Evolutionary conservation across 2,113 vertebrate genomes (phyloP).

Genomic region (Oreotrochilus melanogaster): DNA sequence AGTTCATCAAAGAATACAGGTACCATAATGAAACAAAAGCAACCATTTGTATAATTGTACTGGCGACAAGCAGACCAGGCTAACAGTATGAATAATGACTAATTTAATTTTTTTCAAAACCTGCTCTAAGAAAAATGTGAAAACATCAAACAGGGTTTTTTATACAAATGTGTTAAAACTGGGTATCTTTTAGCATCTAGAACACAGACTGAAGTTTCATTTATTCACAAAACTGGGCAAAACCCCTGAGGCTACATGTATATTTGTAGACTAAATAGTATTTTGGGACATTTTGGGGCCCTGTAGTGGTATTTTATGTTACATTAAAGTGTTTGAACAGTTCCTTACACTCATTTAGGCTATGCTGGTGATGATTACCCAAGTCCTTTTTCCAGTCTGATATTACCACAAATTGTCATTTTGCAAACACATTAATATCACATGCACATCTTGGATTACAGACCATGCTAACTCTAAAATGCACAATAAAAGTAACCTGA

Average conservation of each 20-base stretch:
- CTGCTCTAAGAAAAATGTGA: background rate
- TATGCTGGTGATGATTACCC: fast-evolving
- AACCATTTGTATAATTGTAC: background rate
- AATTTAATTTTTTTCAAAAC: background rate
- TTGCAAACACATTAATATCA: background rate
- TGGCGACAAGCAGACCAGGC: background rate
- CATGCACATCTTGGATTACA: background rate
- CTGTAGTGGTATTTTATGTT: background rate
- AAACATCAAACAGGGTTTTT: background rate
- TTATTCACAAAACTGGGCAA: background rate
- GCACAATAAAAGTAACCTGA: background rate
- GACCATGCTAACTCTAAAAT: background rate
- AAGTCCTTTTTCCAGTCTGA: background rate
- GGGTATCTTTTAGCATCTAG: background rate
- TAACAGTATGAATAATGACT: background rate
- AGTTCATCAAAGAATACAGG: conserved; percentile 2
- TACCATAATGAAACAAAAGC: background rate
- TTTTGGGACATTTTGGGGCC: background rate
- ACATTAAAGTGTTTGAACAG: background rate
- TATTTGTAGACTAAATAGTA: background rate
- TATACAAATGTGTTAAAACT: background rate
- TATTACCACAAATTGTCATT: background rate
- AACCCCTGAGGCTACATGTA: background rate
- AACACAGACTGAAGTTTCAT: background rate
- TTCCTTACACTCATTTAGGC: background rate